These are phyloP conservation scores for Drosophila tristis DNA, from an alignment of 1,140 invertebrate species.

Conservation along the genomic window DNA sequence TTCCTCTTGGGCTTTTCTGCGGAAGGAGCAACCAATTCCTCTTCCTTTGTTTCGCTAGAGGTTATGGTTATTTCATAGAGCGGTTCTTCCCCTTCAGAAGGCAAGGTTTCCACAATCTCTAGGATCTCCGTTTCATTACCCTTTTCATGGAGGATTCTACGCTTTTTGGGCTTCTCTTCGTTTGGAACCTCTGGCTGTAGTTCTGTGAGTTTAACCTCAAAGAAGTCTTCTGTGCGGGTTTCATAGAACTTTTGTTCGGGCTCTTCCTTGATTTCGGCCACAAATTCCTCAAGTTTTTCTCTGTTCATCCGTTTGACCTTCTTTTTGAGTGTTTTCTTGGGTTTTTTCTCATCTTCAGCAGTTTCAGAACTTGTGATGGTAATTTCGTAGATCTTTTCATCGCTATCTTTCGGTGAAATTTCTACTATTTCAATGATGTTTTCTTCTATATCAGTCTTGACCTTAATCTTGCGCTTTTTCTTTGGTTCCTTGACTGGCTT, in stretches of 20 bases:
- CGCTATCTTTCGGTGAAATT: slow-evolving; percentile 64
- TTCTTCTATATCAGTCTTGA: slow-evolving; percentile 79
- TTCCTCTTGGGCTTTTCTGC: slow-evolving; percentile 51
- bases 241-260: slow-evolving; percentile 66
- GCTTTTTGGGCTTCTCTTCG: slow-evolving; percentile 66
- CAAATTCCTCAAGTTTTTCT: slow-evolving; percentile 71
- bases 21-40: slow-evolving; percentile 41
- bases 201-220: slow-evolving; percentile 75
- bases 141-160: slow-evolving; percentile 64
- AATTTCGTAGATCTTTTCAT: slow-evolving; percentile 59
- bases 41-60: slow-evolving; percentile 47
- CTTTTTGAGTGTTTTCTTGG: slow-evolving; percentile 61
- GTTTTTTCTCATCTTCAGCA: slow-evolving; percentile 26
- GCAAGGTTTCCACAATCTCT: slow-evolving; percentile 70
- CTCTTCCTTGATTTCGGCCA: slow-evolving; percentile 58
- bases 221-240: slow-evolving; percentile 56
- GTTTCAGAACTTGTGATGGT: slow-evolving; percentile 60
- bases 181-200: slow-evolving; percentile 49
- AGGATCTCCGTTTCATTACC: slow-evolving; percentile 64
- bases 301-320: slow-evolving; percentile 73
- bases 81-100: slow-evolving; percentile 68
- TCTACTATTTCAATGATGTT: slow-evolving; percentile 83
- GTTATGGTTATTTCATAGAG: slow-evolving; percentile 78
- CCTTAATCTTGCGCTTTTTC: slow-evolving; percentile 84
- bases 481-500: slow-evolving; percentile 69